These are phyloP conservation scores for Pangasius larnaudii DNA, from an alignment of 2,797 vertebrate species.

Conservation along the genomic window DNA sequence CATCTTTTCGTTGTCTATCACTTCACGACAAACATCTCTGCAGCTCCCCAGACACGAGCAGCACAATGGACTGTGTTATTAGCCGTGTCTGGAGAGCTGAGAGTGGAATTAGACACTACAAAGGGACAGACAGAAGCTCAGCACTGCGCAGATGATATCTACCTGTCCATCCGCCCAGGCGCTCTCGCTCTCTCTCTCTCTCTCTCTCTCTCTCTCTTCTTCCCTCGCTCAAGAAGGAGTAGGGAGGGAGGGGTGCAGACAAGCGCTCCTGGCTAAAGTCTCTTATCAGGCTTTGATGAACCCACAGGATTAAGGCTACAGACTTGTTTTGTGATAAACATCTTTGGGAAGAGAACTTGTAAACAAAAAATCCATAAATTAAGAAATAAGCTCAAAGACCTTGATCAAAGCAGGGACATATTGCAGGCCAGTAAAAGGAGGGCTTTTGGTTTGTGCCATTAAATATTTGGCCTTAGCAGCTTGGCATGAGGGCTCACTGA, in stretches of 20 bases:
- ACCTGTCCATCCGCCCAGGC: slow-evolving; percentile 42
- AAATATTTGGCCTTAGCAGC: slow-evolving; percentile 32
- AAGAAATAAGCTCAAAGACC: slow-evolving; percentile 40
- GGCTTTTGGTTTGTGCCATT: not conserved
- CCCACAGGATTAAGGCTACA: slow-evolving; percentile 72
- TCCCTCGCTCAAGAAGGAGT: slow-evolving; percentile 34
- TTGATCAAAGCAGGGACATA: slow-evolving; percentile 33
- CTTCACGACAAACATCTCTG: slow-evolving; percentile 39
- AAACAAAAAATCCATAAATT: slow-evolving; percentile 66
- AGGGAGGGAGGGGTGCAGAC: slow-evolving; percentile 62
- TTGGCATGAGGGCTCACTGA: not conserved
- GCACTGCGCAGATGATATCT: slow-evolving; percentile 42
- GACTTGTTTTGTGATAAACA: slow-evolving; percentile 70
- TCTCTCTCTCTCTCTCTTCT: not conserved
- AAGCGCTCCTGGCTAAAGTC: slow-evolving; percentile 68
- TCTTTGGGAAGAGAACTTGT: slow-evolving; percentile 66
- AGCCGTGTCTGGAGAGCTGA: slow-evolving; percentile 47
- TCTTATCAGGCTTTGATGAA: slow-evolving; percentile 75
- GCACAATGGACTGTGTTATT: slow-evolving; percentile 49
- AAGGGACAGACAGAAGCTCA: slow-evolving; percentile 46
- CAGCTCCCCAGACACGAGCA: slow-evolving; percentile 41
- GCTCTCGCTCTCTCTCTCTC: not conserved
- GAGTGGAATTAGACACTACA: slow-evolving; percentile 53
- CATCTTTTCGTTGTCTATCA: slow-evolving; percentile 42
- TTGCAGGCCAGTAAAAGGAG: slow-evolving; percentile 26